A percentile compares a stretch with the other conserved stretches of the same genome.
Conservation (phyloP, 2,113 vertebrate genomes). For the Oreochromis spilurus region DNA sequence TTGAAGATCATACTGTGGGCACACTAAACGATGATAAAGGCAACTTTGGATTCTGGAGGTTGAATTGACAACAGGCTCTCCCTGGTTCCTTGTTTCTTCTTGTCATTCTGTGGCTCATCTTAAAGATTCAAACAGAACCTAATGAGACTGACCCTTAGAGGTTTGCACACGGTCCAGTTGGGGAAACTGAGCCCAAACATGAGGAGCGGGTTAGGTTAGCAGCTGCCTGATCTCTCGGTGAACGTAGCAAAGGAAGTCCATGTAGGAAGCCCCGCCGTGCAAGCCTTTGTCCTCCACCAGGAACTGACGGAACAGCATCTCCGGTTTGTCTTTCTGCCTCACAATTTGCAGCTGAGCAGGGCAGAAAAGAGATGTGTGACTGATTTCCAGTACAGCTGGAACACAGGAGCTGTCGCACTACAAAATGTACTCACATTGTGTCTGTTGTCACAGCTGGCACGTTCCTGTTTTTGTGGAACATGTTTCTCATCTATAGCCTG, state of each 20-base stretch:
- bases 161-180: not conserved
- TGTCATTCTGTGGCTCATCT: not conserved
- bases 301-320: conserved; percentile 86
- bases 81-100: not conserved
- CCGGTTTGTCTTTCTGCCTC: conserved; percentile 85
- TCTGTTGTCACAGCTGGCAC: not conserved
- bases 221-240: conserved; percentile 91
- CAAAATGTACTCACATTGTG: not conserved
- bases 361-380: not conserved
- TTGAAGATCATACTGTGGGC: conserved; percentile 23
- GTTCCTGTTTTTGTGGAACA: not conserved
- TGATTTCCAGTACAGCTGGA: not conserved
- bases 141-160: not conserved
- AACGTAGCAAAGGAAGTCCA: conserved; percentile 91
- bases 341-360: conserved; percentile 80
- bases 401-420: not conserved
- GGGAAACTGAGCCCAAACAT: not conserved
- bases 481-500: not conserved
- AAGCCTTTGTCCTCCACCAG: conserved; percentile 91
- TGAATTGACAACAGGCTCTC: not conserved
- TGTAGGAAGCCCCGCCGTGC: conserved; percentile 85
- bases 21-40: conserved; percentile 21
- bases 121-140: not conserved
- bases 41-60: conserved; percentile 32
- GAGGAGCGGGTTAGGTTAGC: conserved; percentile 76